Evolutionary conservation across 2,888 invertebrate species (phyloP), one percentile per base, ranked within the genome.

Genomic region (Torymus auratus): DNA sequence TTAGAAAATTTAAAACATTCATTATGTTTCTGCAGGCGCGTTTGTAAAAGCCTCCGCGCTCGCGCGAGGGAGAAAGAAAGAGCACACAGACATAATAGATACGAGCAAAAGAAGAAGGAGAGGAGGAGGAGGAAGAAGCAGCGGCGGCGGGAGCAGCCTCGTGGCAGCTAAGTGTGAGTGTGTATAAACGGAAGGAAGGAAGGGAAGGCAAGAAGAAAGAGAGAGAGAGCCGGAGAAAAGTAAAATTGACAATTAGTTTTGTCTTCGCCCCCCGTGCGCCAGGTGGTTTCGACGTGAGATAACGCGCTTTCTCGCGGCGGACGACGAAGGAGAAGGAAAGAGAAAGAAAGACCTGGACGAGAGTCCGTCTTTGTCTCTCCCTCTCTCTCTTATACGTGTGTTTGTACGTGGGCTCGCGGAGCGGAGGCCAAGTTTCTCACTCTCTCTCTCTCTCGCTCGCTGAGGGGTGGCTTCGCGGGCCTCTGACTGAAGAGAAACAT

Each of bases 401-500:
- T 28, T 28, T 5, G 28, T 28, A 28, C 28, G 28, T 28, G 28
- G 3, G 28, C 7, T 3, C 28, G 7, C 7, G 28, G 3, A 28
- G 28, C 3, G 28, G 28, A 28, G 5, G 28, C 28, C 28, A 28
- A 28, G 28, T 65, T 53, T 13, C 17, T 64, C 55, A 11, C 28
- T 68, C 69, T 50, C 14, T 64, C 64, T 41, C 3, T 13, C 13
- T 41, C 13, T 64, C 14, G 28, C 62, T 14, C 2, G 62, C 62
- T 20, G 61, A 50, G 74, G 61, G 62, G 64, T 70, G 56, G 62
- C 56, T 58, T 65, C 28, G 28, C 7, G 3, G 83, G 84, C 83
- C 83, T 84, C 87, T 86, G 86, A 86, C 87, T 86, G 88, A 88
- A 88, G 88, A 89, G 89, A 90, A 90, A 90, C 89, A 90, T 89